Evolutionary conservation across 2,113 vertebrate genomes (phyloP), one percentile per base, ranked within the genome.

Genomic region (Ciconia boyciana): DNA sequence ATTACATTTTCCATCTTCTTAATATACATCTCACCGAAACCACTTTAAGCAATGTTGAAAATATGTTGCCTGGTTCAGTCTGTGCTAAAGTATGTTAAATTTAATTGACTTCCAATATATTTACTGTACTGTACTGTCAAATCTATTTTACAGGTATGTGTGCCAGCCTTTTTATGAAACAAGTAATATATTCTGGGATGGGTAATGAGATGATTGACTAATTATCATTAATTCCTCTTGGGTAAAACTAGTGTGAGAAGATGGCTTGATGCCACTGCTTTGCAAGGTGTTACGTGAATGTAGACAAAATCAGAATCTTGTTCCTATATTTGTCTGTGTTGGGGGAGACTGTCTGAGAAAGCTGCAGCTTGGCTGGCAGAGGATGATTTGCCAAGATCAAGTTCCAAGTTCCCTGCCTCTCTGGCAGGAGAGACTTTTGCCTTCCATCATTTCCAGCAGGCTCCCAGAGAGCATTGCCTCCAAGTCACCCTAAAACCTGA

Each of bases 271-370:
- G 78, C 94, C 89, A 66, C 68, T 91, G 84, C 87, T 85, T 91
- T 95, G 64, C 75, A 96, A 95, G 82, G 93, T 88, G 84, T 77
- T 95, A 86, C 11, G 10, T 77, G 93, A 83, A 95, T 80, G 75
- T 90, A 88, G 94, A 93, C 90, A 85, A 86, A 87, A 90, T 86
- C 75, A 78, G 78, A 91, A 60, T 80, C 76, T 71, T 91, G 82
- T 95, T 96, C 89, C 94, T 96, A 78, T 91, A 89, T 93, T 96
- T 92, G 76, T 87, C 93, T 91, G 32, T 91, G 51, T 5, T 95
- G 87, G 49, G 70, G 91, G 66, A 95, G 51, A 91, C 72, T 81
- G 86, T 87, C 92, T 94, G 90, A 88, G 78, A 95, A 94, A 74
- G 71, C 89, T 96, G 79, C 82, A 91, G 75, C 82, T 96, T 3